Conservation (phyloP, 2,797 vertebrate genomes). For the Octomys mimax region DNA sequence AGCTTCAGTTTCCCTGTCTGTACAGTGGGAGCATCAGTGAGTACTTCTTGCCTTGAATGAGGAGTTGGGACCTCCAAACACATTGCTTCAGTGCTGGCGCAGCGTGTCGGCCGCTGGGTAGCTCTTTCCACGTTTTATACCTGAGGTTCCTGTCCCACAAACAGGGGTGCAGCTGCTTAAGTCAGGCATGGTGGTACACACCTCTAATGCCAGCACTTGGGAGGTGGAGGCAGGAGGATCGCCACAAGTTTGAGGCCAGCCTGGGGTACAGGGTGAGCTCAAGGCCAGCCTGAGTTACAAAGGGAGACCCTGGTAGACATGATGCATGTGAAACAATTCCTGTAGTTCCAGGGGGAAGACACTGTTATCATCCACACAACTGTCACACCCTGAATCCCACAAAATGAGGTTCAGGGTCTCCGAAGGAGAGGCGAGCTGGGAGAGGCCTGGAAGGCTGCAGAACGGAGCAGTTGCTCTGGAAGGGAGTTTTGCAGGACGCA, state of each 20-base stretch:
- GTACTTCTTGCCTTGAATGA: not conserved
- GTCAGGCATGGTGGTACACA: not conserved
- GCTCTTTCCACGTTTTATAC: not conserved
- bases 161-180: not conserved
- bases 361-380: not conserved
- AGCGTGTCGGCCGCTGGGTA: not conserved
- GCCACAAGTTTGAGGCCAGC: not conserved
- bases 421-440: not conserved
- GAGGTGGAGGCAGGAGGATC: not conserved
- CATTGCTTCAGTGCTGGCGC: not conserved
- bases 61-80: not conserved
- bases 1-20: not conserved
- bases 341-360: not conserved
- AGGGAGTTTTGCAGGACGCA: slow-evolving; percentile 12
- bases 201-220: not conserved
- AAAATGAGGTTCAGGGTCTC: not conserved
- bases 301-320: not conserved
- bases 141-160: not conserved
- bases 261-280: too few relatives aligned
- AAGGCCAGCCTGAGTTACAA: not conserved
- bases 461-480: not conserved
- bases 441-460: not conserved
- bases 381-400: not conserved
- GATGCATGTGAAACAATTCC: not conserved
- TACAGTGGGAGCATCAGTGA: not conserved